Base-by-base conservation (phyloP, 2,888 invertebrate genomes). In the Coleophora deauratella region DNA sequence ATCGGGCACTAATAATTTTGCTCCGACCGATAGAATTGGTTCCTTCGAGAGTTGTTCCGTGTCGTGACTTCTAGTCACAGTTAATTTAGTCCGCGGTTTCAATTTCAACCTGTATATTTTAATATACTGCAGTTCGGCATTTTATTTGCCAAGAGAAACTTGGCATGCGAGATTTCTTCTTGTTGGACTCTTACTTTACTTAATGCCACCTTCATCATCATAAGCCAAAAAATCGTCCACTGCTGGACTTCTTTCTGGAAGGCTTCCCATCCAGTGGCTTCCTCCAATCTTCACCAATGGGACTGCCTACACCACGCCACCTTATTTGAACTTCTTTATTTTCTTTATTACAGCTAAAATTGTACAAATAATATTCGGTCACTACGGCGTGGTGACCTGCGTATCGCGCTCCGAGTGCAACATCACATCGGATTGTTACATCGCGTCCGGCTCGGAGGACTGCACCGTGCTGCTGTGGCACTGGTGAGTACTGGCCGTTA, bases 391-490 rank as follows among this genome's bases (percentile, higher is more conserved):
- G 40, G 99, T 99, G 55, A 99, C 99, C 9, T 99, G 99, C 79
- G 88, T 99, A 57, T 96, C 98, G 0, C 90, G 99, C 38, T 98
- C 98, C 1, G 99, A 99, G 79, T 98, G 98, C 81, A 98, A 98
- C 82, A 96, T 99, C 53, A 97, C 97, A n/a, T 96, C 97, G 1
- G 99, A 99, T 85, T 99, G 99, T 78, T 99, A 99, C 85, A 93
- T 99, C 54, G 98, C 98, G 1, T 98, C 98, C 0, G 99, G 99
- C 14, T 97, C 97, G 15, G 95, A 97, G 37, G 99, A 99, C 84
- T 99, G 99, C 78, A 99, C 99, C 0, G 97, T 99, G 14, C 88
- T 99, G 43, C 86, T 99, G 40, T 99, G 99, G 99, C 98, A 99
- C 67, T 99, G 99, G 97, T 99, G 92, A 60, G 57, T 43, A 35